phyloP scores from a whole-genome alignment of 1,140 invertebrate species.

The Penaeus vannamei region DNA sequence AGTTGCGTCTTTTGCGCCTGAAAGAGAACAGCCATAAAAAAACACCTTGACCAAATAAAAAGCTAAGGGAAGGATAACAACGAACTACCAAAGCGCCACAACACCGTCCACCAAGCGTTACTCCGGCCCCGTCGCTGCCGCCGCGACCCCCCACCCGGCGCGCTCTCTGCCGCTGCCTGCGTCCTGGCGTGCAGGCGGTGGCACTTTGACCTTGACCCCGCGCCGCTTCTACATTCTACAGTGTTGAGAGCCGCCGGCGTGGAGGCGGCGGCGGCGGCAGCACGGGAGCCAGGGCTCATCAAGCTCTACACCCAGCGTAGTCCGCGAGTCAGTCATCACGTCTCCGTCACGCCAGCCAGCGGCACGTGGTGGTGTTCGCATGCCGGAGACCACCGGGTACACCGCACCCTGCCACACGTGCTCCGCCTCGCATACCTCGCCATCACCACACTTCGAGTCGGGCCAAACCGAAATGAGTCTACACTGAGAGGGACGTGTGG shows the following conservation, averaged over 20 bases:
- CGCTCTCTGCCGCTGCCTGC: constrained; percentile 1
- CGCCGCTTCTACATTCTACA: background rate
- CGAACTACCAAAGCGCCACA: constrained; percentile 61
- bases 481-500: too few species aligned
- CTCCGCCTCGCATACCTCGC: background rate
- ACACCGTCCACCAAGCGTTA: constrained; percentile 68
- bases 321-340: constrained; percentile 28
- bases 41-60: constrained; percentile 66
- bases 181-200: background rate
- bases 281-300: constrained; percentile 13
- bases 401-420: background rate
- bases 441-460: too few species aligned
- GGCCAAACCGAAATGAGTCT: too few species aligned
- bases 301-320: constrained; percentile 60
- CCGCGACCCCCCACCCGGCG: background rate
- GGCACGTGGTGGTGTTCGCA: constrained; percentile 39
- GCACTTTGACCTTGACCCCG: too few species aligned
- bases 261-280: constrained; percentile 16
- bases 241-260: background rate
- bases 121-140: background rate
- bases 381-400: constrained; percentile 48
- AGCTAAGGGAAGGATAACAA: constrained; percentile 62
- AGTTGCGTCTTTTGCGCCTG: constrained; percentile 79
- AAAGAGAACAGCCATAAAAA: constrained; percentile 72
- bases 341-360: constrained; percentile 58